Evolutionary conservation across 2,113 vertebrate species (phyloP), one percentile per base, ranked within the genome.

Genomic region (Anthoscopus minutus): DNA sequence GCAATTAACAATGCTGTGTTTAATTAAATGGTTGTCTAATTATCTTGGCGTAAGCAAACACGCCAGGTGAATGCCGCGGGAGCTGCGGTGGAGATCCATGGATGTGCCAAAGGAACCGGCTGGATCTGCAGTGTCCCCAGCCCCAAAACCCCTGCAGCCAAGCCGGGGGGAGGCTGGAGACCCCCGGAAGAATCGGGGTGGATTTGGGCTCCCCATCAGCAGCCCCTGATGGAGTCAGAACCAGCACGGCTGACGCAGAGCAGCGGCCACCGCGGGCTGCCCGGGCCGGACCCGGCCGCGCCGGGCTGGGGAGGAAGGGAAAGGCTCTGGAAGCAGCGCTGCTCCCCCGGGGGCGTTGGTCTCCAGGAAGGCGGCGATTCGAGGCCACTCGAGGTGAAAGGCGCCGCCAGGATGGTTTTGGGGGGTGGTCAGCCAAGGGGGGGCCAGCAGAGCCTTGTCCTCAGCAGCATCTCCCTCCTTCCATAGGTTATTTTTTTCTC

Each of bases 381-480:
- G 19, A 66, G 93, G 94, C 84, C 81, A 91, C 71, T 23, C 2
- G 22, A 93, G 81, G 89, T 91, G 84, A 93, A 57, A 86, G 51
- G 27, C 8, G 0, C 51, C 15, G 1, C 40, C 60, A 23, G 79
- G 58, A 37, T 20, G 6, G 3, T 88, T 88, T n/a, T 50, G 25
- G 40, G 70, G 44, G 62, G 60, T 11, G 24, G 18, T 31, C 6
- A 8, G 51, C 10, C 45, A 31, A 31, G 35, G 1, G 0, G 28
- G 19, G 33, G 33, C 4, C 57, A 53, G 89, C 69, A 71, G 61
- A 86, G 74, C 79, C n/a, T 33, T 40, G 65, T 78, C 87, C 80
- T 95, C 57, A 0, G 42, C 70, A 72, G 76, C 66, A 14, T 60
- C 62, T 89, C 57, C 22, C 13, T 71, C 81, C 35, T 22, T 78